Evolutionary conservation across 1,140 invertebrate species (phyloP).

Genomic region (Sminthurinus signatus): DNA sequence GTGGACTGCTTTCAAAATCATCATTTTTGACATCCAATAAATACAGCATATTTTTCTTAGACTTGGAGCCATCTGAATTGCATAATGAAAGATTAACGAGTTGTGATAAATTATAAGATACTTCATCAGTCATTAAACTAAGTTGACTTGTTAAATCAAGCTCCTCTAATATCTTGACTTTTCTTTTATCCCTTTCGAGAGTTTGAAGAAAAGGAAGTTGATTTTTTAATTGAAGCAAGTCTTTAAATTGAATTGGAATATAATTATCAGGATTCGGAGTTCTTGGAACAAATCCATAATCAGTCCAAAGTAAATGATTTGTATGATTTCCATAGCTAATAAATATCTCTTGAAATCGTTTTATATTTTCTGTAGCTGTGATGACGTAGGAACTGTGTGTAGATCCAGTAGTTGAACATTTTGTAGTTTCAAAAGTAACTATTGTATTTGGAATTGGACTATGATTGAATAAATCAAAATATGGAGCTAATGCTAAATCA

Average conservation of each 20-base stretch:
- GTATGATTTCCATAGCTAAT: slow-evolving; percentile 67
- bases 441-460: slow-evolving; percentile 48
- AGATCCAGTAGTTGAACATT: not conserved
- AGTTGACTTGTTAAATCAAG: slow-evolving; percentile 19
- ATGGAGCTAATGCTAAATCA: slow-evolving; percentile 65
- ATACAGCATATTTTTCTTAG: no score
- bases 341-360: slow-evolving; percentile 58
- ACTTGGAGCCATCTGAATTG: slow-evolving; percentile 9
- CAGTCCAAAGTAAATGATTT: slow-evolving; percentile 59
- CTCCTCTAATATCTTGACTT: slow-evolving; percentile 22
- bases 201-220: not conserved
- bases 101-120: slow-evolving; percentile 31
- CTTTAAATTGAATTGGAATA: slow-evolving; percentile 20
- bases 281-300: slow-evolving; percentile 61
- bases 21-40: not conserved
- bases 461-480: slow-evolving; percentile 74
- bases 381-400: slow-evolving; percentile 52
- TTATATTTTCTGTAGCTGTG: slow-evolving; percentile 47
- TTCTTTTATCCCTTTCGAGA: slow-evolving; percentile 26
- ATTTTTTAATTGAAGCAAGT: not conserved
- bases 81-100: slow-evolving; percentile 24
- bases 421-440: slow-evolving; percentile 50
- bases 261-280: slow-evolving; percentile 17
- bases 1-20: no score
- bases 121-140: slow-evolving; percentile 24